Conservation (phyloP, 2,797 vertebrate genomes). For the Pelobates cultripes region DNA sequence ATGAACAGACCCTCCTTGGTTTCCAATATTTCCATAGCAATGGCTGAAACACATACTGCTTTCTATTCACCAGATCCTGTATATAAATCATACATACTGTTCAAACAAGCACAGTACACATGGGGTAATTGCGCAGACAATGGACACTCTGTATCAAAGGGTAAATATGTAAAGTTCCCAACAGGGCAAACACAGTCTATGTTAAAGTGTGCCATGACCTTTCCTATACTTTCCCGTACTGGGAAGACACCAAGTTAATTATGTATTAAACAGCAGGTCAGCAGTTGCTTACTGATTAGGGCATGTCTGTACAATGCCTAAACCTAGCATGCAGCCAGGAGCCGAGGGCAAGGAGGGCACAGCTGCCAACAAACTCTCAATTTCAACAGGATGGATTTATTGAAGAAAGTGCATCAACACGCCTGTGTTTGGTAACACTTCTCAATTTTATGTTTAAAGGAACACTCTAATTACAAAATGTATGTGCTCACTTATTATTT, state of each 20-base stretch:
- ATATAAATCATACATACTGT: constrained; percentile 27
- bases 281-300: neutral
- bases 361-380: constrained; percentile 26
- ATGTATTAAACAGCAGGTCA: neutral
- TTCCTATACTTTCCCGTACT: neutral
- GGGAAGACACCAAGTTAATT: neutral
- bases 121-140: constrained; percentile 14
- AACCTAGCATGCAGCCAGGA: neutral
- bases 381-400: constrained; percentile 20
- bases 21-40: no score
- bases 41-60: constrained; percentile 2
- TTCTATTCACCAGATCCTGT: neutral
- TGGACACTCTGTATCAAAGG: constrained; percentile 14
- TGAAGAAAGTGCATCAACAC: constrained; percentile 31
- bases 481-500: no score
- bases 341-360: neutral
- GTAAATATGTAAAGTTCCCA: constrained; percentile 10
- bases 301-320: constrained; percentile 15
- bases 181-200: constrained; percentile 14
- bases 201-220: constrained; percentile 13
- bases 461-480: no score
- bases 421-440: constrained; percentile 27
- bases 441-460: neutral
- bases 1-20: no score
- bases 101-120: constrained; percentile 1